Conservation (phyloP, 2,797 vertebrate genomes). For the Pseudomugil tenellus region DNA sequence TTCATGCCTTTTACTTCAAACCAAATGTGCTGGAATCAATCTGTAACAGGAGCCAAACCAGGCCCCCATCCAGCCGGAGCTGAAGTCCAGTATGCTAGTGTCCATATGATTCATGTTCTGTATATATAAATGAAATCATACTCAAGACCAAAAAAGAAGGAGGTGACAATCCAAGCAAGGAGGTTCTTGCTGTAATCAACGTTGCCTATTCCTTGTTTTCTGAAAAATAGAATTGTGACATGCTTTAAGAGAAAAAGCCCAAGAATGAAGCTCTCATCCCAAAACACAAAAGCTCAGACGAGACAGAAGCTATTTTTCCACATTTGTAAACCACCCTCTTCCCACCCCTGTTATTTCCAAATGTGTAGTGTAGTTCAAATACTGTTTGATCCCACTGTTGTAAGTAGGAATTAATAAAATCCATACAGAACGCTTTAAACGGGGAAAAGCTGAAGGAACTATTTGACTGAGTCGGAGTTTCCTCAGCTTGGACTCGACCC, state of each 20-base stretch:
- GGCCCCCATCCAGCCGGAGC: constrained; percentile 77
- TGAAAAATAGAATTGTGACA: constrained; percentile 66
- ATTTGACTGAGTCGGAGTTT: constrained; percentile 72
- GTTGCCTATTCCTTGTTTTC: constrained; percentile 83
- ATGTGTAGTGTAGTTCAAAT: constrained; percentile 82
- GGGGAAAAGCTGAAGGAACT: constrained; percentile 68
- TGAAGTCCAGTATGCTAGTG: constrained; percentile 70
- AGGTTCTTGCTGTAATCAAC: constrained; percentile 86
- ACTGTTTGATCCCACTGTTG: constrained; percentile 82
- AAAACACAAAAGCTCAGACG: constrained; percentile 66
- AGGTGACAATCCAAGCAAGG: constrained; percentile 87
- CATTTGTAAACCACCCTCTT: constrained; percentile 78
- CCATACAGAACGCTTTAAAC: constrained; percentile 80
- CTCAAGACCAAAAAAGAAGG: constrained; percentile 81
- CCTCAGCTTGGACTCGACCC: constrained; percentile 71
- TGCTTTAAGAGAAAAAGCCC: constrained; percentile 62
- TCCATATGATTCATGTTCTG: constrained; percentile 74
- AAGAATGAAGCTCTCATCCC: constrained; percentile 69
- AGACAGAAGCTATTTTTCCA: constrained; percentile 84
- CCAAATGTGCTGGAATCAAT: constrained; percentile 89
- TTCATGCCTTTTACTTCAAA: constrained; percentile 82
- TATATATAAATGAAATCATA: constrained; percentile 76
- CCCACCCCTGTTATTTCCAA: constrained; percentile 55
- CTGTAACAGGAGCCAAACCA: constrained; percentile 60
- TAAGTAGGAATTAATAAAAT: constrained; percentile 80